These are phyloP conservation scores for Drosophila orosa DNA, from an alignment of 1,140 invertebrate genomes.

Conservation along the genomic window DNA sequence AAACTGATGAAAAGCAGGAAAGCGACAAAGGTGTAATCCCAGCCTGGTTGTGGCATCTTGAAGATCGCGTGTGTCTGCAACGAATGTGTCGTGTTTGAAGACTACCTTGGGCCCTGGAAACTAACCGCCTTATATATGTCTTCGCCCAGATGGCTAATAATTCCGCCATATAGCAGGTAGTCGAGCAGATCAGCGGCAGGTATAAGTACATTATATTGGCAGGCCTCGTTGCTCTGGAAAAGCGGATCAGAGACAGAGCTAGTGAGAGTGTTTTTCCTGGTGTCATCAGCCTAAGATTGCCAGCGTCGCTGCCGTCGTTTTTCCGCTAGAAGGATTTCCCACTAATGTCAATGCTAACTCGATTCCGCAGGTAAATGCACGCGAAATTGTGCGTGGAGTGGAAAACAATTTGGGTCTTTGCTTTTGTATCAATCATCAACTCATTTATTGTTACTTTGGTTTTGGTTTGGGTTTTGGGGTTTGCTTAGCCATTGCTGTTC, in stretches of 20 bases:
- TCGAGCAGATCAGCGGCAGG: slow-evolving; percentile 34
- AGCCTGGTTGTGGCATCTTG: slow-evolving; percentile 46
- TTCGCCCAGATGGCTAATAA: slow-evolving; percentile 17
- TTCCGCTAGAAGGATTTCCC: slow-evolving; percentile 58
- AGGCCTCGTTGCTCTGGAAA: slow-evolving; percentile 69
- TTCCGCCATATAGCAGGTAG: slow-evolving; percentile 65
- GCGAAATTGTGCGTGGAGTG: slow-evolving; percentile 67
- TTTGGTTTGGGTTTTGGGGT: slow-evolving; percentile 24
- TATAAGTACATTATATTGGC: slow-evolving; percentile 1
- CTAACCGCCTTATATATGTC: slow-evolving; percentile 58
- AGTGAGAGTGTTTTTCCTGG: slow-evolving; percentile 76
- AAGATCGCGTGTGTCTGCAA: slow-evolving; percentile 61
- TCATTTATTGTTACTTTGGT: slow-evolving; percentile 77
- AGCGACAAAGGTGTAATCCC: slow-evolving; percentile 37
- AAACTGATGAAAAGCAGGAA: slow-evolving; percentile 11
- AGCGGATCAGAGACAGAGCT: slow-evolving; percentile 24
- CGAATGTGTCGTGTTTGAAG: slow-evolving; percentile 43
- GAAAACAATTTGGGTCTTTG: slow-evolving; percentile 43
- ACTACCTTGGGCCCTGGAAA: slow-evolving; percentile 46
- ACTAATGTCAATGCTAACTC: slow-evolving; percentile 57
- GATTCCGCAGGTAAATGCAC: slow-evolving; percentile 63
- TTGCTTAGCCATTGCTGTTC: slow-evolving; percentile 43
- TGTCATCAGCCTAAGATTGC: slow-evolving; percentile 78
- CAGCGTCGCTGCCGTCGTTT: slow-evolving; percentile 55
- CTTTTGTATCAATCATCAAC: slow-evolving; percentile 80